Conservation (phyloP, 1,140 invertebrate species). For the Lordiphosa clarofinis region DNA sequence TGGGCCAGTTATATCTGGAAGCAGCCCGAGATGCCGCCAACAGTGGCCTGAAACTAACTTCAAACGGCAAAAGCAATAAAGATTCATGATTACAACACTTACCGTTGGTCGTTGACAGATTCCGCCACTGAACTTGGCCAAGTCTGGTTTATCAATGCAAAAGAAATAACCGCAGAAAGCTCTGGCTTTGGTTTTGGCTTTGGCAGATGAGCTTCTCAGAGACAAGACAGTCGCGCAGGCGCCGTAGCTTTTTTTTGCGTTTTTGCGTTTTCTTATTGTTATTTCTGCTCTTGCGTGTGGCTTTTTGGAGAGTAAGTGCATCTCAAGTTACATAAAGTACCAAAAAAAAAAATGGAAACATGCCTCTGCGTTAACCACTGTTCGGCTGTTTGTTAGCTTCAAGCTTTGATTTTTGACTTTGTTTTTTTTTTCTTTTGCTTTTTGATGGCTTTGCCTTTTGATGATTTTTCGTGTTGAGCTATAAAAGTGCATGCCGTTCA, state of each 20-base stretch:
- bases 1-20: conserved; percentile 76
- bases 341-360: conserved; percentile 29
- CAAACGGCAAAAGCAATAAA: conserved; percentile 20
- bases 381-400: conserved; percentile 43
- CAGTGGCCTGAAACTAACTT: conserved; percentile 56
- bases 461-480: conserved; percentile 47
- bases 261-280: conserved; percentile 8
- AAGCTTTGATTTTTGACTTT: conserved; percentile 50
- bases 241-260: conserved; percentile 23
- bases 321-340: conserved; percentile 72
- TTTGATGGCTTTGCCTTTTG: conserved; percentile 49
- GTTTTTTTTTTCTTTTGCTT: conserved; percentile 16
- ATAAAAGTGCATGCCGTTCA: conserved; percentile 71
- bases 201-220: conserved; percentile 31
- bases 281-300: conserved; percentile 27
- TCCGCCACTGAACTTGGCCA: conserved; percentile 64
- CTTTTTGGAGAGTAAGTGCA: conserved; percentile 66
- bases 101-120: conserved; percentile 28
- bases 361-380: conserved; percentile 27
- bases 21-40: conserved; percentile 65
- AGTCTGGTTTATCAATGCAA: conserved; percentile 48
- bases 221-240: conserved; percentile 17
- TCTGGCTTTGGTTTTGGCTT: conserved; percentile 9
- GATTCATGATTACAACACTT: conserved; percentile 18
- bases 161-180: conserved; percentile 35